phyloP scores from a whole-genome alignment of 2,888 invertebrate species.

The Agrilus cyanescens region DNA sequence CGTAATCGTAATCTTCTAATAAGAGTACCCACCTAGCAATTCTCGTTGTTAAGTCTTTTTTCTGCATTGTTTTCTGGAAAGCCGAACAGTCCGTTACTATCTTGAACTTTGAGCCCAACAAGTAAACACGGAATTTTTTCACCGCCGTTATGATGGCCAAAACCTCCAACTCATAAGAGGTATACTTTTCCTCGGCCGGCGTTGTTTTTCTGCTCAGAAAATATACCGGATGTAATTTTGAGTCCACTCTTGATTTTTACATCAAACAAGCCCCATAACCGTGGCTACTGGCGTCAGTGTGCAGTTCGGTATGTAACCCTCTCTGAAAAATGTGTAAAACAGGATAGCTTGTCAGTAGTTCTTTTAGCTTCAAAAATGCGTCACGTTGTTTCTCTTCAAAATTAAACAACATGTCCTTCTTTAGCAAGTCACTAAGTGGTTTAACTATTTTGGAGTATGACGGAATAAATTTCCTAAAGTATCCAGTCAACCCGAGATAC shows the following conservation, averaged over 20 bases:
- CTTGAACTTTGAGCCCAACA: no score
- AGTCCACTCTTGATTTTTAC: conserved; percentile 15
- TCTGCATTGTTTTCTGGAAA: no score
- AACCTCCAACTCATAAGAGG: conserved; percentile 27
- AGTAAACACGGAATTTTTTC: no score
- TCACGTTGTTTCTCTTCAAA: conserved; percentile 10
- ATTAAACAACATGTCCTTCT: conserved; percentile 11
- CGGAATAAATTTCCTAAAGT: conserved; percentile 24
- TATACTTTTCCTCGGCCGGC: conserved; percentile 21
- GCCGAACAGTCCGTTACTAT: no score
- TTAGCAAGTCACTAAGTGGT: conserved; percentile 23
- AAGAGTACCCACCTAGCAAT: no score
- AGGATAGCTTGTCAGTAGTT: conserved; percentile 10
- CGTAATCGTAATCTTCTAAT: no score
- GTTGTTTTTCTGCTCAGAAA: conserved; percentile 25
- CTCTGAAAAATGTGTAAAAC: no score
- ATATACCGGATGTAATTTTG: conserved; percentile 22
- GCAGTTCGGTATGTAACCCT: conserved; percentile 17
- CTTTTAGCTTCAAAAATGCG: conserved; percentile 14
- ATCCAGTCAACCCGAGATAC: no score
- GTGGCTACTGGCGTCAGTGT: conserved; percentile 20
- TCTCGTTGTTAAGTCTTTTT: no score
- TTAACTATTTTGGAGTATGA: conserved; percentile 21
- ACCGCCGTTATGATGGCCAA: conserved; percentile 25
- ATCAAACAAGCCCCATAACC: conserved; percentile 23